Evolutionary conservation across 2,888 invertebrate genomes (phyloP), one percentile per base, ranked within the genome.

Genomic region (Yponomeuta evonymella): DNA sequence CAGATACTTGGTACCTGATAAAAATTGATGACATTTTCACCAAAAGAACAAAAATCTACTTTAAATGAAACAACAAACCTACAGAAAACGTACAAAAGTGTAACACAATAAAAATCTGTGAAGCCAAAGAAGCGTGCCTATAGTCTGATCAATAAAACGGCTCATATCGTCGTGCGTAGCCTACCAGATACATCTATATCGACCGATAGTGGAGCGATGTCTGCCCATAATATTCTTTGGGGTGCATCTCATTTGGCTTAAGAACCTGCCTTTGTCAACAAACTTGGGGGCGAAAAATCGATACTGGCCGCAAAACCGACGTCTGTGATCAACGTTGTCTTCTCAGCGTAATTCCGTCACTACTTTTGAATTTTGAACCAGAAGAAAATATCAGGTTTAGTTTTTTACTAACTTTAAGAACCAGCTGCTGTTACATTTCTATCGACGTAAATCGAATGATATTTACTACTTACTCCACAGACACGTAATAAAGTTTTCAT

Each of bases 231-330:
- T 92, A 92, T 92, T 90, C 90, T 92, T 91, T 90, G 86, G 91
- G 91, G 91, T 92, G 91, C 91, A 92, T 92, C 92, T 92, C 91
- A 92, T 92, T 92, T 91, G 88, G 89, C 87, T 87, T 90, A 91
- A 91, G 92, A 91, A 91, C 91, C 88, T 87, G 89, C 90, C 92
- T 91, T 90, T 92, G 91, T 92, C 91, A 92, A 92, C 91, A 91
- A 87, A 86, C 83, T 86, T 86, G 86, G 90, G 90, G 91, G 87
- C 80, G 85, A 85, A 91, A 90, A 91, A 91, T 91, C 92, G 89
- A 92, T 91, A 90, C 79, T 85, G 80, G 82, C 87, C 88, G 81
- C 88, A 84, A 84, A 51, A 82, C 85, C 78, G 75, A 79, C 81
- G 82, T 80, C 80, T 81, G 79, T 82, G 84, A 88, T 89, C 88